phyloP scores from a whole-genome alignment of 2,113 vertebrate genomes.

The Phyllostomus discolor region DNA sequence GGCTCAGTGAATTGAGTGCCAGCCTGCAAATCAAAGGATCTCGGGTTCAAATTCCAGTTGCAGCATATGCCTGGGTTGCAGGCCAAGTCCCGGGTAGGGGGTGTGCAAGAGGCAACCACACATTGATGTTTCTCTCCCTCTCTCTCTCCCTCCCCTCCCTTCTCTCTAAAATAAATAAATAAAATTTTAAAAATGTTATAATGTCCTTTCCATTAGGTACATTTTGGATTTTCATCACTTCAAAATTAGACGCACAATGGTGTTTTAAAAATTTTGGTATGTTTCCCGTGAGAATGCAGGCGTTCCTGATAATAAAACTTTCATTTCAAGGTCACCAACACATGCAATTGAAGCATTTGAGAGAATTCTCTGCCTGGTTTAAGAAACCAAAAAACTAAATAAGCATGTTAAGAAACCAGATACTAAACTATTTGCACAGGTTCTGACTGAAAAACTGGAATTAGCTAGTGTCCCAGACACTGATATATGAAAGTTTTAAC shows the following conservation, averaged over 20 bases:
- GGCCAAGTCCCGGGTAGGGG: no score
- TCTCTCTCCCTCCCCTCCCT: no score
- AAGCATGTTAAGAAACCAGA: slow-evolving; percentile 49
- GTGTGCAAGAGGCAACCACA: no score
- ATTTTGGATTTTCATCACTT: not conserved
- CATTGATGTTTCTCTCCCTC: no score
- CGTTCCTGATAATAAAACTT: not conserved
- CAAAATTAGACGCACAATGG: not conserved
- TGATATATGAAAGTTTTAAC: slow-evolving; percentile 61
- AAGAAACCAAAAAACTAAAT: slow-evolving; percentile 60
- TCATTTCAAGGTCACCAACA: slow-evolving; percentile 49
- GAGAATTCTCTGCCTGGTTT: slow-evolving; percentile 66
- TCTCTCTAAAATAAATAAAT: no score
- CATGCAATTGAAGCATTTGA: slow-evolving; percentile 24
- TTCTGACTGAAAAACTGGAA: slow-evolving; percentile 64
- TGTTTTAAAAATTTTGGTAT: slow-evolving; percentile 19
- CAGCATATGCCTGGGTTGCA: no score
- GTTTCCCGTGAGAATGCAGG: not conserved
- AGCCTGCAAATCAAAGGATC: no score
- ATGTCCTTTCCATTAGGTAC: not conserved
- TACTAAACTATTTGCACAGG: slow-evolving; percentile 58
- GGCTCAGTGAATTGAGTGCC: no score
- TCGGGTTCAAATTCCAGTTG: no score
- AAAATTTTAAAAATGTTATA: not conserved
- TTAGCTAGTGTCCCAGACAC: slow-evolving; percentile 52